Evolutionary conservation across 1,140 invertebrate species (phyloP), one percentile per base, ranked within the genome.

Genomic region (Pygmarrhopalites habei): DNA sequence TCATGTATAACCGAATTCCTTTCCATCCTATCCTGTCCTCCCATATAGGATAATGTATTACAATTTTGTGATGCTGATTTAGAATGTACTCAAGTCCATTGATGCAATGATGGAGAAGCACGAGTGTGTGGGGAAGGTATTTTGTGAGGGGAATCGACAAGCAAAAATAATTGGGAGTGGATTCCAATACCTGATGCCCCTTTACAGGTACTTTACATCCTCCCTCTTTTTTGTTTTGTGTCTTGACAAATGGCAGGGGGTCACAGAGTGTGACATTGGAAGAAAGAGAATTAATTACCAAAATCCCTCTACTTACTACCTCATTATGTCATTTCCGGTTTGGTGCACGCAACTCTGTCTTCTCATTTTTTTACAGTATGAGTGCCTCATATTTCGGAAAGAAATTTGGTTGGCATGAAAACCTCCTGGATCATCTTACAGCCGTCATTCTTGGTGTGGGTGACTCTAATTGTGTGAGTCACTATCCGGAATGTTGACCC

Each of bases 101-200:
- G 68, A 70, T 25, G 60, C 59, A 26, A 67, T 71, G 63, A 43
- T 61, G 12, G 12, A 65, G 2, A 49, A 71, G 35, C 51, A 71
- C 35, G 69, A 71, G 59, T 71, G 69, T 39, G 3, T 68, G 4
- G 28, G 60, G 26, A 63, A 63, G 46, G 29, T 61, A 1, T 62
- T 71, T 23, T 71, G 69, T 56, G 65, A 71, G 19, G 66, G 65
- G 39, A 71, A 67, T 62, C 52, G 57, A 1, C 63, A 71, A 52
- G 62, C 65, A 0, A 60, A 43, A 57, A 25, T 67, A 23, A 58
- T 66, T 23, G 56, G 60, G 7, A 43, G 23, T n/a, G 60, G 65
- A 41, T 71, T 68, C 43, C 41, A 71, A 29, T 64, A 58, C 25
- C 17, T 68, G 10, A 64, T 68, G 51, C 69, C 69, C 21, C 39